A percentile compares a stretch with the other conserved stretches of the same genome.
These are phyloP conservation scores for Cirrhinus mrigala DNA, from an alignment of 2,797 vertebrate genomes.

Conservation along the genomic window DNA sequence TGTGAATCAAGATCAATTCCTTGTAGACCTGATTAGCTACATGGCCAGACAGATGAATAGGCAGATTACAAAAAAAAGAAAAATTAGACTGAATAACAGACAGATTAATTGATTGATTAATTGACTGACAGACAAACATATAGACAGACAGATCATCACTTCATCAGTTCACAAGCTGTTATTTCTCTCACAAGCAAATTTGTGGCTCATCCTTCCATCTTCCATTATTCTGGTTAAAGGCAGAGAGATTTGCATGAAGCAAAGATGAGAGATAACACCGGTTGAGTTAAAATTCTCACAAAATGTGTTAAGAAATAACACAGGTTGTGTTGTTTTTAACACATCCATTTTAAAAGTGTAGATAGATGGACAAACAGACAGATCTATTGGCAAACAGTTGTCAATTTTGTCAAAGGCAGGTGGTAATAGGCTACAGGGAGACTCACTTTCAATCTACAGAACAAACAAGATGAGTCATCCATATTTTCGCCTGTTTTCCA, in stretches of 20 bases:
- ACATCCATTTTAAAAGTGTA: background rate
- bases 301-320: background rate
- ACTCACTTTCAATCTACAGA: background rate
- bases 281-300: background rate
- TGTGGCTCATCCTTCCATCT: too few relatives aligned
- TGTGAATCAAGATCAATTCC: too few relatives aligned
- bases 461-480: background rate
- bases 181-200: too few relatives aligned
- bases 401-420: background rate
- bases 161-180: too few relatives aligned
- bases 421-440: background rate
- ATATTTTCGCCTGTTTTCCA: background rate
- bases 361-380: background rate
- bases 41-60: background rate
- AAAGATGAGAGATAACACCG: background rate
- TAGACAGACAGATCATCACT: too few relatives aligned
- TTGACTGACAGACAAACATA: background rate
- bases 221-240: too few relatives aligned
- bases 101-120: too few relatives aligned
- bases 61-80: background rate
- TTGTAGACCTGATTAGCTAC: too few relatives aligned
- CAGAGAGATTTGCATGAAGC: background rate
- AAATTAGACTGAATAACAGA: background rate
- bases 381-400: background rate
- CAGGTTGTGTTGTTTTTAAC: background rate